Evolutionary conservation across 2,888 invertebrate species (phyloP), one percentile per base, ranked within the genome.

Genomic region (Aleiodes leptofemur): DNA sequence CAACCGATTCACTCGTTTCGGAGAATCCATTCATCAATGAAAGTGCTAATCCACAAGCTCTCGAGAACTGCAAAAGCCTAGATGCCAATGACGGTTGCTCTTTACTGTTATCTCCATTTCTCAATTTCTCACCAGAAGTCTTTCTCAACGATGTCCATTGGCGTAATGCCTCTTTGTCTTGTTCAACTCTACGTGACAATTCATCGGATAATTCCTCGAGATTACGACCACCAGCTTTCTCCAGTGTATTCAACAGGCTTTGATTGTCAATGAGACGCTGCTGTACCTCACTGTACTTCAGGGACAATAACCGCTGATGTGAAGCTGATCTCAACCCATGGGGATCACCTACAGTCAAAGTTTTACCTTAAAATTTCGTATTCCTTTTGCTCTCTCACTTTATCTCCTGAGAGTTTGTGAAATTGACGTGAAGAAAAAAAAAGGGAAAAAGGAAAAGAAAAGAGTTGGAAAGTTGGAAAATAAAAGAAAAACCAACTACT

Each of bases 211-310:
- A 91, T 88, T 96, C 95, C 84, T 96, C 94, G 82, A 97, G 88
- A 3, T 94, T 94, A 43, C 95, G 95, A 61, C 77, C 82, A 13
- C 84, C 81, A 43, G 85, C 83, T 87, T 96, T 96, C 86, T 96
- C 96, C 82, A 97, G 91, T 76, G 96, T 94, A 61, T 97, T 97
- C 78, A 97, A 91, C 51, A 97, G 90, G 0, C 96, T 95, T 90
- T 97, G 97, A 90, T 98, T 97, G 90, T 97, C 97, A 84, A 97
- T 97, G 72, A 98, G 91, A 0, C 97, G 91, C 81, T 96, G 94
- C 88, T 97, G 97, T 69, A 98, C 96, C 87, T 97, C 97, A 8
- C 94, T 93, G 85, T 96, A 95, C 69, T 94, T 94, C 74, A 97
- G 92, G 69, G 96, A 95, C 79, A 98, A 91, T 64, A 97, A 93